Evolutionary conservation across 2,113 vertebrate species (phyloP).

Genomic region (Centropus unirufus): DNA sequence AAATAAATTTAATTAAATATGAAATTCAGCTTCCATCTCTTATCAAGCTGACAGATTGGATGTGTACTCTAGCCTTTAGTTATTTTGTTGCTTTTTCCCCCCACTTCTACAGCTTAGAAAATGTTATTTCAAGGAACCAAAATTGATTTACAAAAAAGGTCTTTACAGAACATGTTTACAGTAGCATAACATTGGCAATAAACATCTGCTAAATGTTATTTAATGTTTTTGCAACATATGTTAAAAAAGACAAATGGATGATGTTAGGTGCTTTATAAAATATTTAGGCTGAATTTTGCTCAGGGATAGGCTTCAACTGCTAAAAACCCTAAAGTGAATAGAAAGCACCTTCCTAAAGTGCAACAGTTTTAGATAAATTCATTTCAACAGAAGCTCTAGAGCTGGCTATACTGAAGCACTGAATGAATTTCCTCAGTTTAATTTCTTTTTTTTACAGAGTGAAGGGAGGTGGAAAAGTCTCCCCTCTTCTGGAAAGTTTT

Average conservation of each 20-base stretch:
- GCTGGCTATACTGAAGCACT: not conserved
- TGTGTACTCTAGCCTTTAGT: not conserved
- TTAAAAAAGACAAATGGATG: not conserved
- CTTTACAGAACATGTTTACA: not conserved
- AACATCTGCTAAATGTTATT: conserved; percentile 21
- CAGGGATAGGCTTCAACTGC: not conserved
- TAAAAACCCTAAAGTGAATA: not conserved
- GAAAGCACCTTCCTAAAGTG: not conserved
- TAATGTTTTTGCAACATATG: not conserved
- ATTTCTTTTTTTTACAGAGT: not conserved
- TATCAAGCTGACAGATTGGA: not conserved
- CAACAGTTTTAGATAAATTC: not conserved
- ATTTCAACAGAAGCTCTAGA: not conserved
- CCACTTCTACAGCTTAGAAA: not conserved
- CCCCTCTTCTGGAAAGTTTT: not conserved
- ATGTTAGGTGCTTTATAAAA: not conserved
- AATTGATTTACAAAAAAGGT: not conserved
- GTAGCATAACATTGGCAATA: not conserved
- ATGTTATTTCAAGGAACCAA: not conserved
- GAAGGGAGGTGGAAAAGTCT: not conserved
- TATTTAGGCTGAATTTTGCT: not conserved
- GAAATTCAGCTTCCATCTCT: not conserved
- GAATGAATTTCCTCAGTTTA: not conserved
- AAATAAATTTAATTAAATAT: not conserved
- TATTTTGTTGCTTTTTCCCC: not conserved